phyloP scores from a whole-genome alignment of 2,888 invertebrate genomes.

The Neria commutata region DNA sequence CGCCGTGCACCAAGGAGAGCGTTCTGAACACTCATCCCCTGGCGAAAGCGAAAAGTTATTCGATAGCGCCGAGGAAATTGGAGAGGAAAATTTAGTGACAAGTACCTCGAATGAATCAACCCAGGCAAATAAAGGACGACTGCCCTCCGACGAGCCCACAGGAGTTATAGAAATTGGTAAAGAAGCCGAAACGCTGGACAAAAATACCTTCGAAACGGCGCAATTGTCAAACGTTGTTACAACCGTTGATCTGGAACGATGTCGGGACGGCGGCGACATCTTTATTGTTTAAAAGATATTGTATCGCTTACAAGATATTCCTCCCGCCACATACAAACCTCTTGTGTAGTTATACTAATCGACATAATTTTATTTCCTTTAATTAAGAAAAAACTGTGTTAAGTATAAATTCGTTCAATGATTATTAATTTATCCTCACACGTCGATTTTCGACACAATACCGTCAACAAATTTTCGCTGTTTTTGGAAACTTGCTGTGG shows the following conservation, averaged over 20 bases:
- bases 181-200: conserved; percentile 57
- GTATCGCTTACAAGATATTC: too few relatives aligned
- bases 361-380: too few relatives aligned
- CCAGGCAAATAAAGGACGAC: conserved; percentile 7
- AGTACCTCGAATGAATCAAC: conserved; percentile 24
- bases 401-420: too few relatives aligned
- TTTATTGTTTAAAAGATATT: conserved; percentile 51
- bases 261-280: conserved; percentile 31
- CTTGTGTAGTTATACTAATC: too few relatives aligned
- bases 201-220: conserved; percentile 19
- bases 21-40: conserved; percentile 1
- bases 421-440: too few relatives aligned
- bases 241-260: conserved; percentile 14
- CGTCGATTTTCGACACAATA: too few relatives aligned
- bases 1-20: conserved; percentile 2
- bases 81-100: conserved; percentile 36
- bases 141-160: conserved; percentile 29
- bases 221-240: conserved; percentile 11
- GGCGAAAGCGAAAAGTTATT: conserved; percentile 37
- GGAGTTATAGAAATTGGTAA: conserved; percentile 60
- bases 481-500: too few relatives aligned
- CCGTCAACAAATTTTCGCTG: too few relatives aligned
- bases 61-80: conserved; percentile 46
- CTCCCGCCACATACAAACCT: too few relatives aligned
- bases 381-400: too few relatives aligned